Base-by-base conservation (phyloP, 1,140 invertebrate genomes). In the Nautilus pompilius region DNA sequence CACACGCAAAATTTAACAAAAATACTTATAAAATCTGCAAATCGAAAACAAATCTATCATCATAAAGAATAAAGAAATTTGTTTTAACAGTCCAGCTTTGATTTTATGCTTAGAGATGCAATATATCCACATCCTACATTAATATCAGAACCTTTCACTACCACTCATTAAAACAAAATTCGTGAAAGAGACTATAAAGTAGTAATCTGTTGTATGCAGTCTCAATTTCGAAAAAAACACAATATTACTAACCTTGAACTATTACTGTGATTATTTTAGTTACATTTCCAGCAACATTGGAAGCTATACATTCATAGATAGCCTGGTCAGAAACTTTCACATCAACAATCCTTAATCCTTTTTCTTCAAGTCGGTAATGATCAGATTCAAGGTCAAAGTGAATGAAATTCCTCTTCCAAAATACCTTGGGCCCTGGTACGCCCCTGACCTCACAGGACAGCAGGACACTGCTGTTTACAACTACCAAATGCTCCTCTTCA, bases 301-400 rank as follows among this genome's bases (percentile, higher is more conserved):
- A 74, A 5, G 85, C 85, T 5, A 83, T 64, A 70, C 85, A 86
- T 46, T 82, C 76, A 63, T 86, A 87, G 24, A 82, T 73, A n/a
- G 84, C 85, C 56, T 80, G 77, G 68, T 86, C 83, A 3, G 70
- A 58, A 5, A 71, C 62, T 45, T 72, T 61, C 0, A 71, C 72
- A 24, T 66, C 65, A 1, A 46, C 48, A 28, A 81, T 72, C 15
- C 73, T 67, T 65, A 80, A 32, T 5, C 78, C 78, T 34, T 66
- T 49, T 22, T 60, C 55, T 48, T 69, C 63, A 22, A 75, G 59
- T 15, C 69, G 32, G 29, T 63, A 67, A 26, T 68, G 69, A 2
- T 61, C 54, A 0, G 67, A 65, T 1, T 64, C 28, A 24, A 36
- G 51, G 22, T 55, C 58, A 34, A 78, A 73, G 10, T 76, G 70